Evolutionary conservation across 2,888 invertebrate genomes (phyloP).

Genomic region (Plebejus anna): DNA sequence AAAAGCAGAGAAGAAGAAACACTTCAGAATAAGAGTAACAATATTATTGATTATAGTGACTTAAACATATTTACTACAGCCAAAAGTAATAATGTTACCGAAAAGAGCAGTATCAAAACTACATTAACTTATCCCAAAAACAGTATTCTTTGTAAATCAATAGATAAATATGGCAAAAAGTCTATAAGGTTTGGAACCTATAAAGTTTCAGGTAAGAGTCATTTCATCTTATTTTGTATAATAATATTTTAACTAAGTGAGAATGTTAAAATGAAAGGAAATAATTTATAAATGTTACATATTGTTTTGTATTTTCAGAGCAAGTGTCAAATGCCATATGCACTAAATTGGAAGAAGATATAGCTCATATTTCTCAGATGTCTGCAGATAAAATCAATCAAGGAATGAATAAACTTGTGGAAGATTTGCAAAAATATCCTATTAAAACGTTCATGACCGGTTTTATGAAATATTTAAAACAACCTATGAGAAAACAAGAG

Average conservation of each 20-base stretch:
- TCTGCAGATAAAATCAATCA: conserved; percentile 44
- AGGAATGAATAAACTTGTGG: conserved; percentile 53
- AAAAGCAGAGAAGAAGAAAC: conserved; percentile 8
- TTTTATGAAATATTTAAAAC: conserved; percentile 53
- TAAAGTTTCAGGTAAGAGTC: conserved; percentile 52
- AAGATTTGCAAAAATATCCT: conserved; percentile 47
- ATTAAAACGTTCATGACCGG: conserved; percentile 51
- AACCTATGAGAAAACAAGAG: conserved; percentile 56
- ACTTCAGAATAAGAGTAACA: conserved; percentile 13
- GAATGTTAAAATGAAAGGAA: neutral
- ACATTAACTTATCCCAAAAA: conserved; percentile 39
- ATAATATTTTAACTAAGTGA: neutral
- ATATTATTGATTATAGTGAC: conserved; percentile 17
- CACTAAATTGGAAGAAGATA: conserved; percentile 49
- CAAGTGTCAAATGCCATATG: conserved; percentile 42
- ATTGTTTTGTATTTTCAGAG: conserved; percentile 48
- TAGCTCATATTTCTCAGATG: conserved; percentile 46
- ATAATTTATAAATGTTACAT: neutral
- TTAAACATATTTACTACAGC: conserved; percentile 20
- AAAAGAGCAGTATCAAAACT: neutral
- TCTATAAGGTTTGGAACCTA: conserved; percentile 41
- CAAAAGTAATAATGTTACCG: neutral
- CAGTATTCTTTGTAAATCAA: conserved; percentile 56
- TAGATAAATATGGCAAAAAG: conserved; percentile 54
- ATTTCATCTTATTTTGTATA: conserved; percentile 14